Base-by-base conservation (phyloP, 1,140 invertebrate species). In the Micrasema minimum region DNA sequence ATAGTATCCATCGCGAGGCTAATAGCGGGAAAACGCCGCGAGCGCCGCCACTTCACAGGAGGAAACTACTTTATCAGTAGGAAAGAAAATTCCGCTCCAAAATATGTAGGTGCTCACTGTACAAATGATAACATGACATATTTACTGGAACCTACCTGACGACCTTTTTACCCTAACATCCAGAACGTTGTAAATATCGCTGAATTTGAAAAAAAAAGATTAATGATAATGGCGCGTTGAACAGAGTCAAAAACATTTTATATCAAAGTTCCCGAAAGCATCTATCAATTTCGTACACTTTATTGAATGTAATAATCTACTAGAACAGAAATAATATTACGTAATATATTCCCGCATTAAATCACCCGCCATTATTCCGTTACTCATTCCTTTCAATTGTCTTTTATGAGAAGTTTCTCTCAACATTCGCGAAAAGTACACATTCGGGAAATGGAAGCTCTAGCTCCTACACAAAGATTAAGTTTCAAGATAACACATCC, bases 11-110 rank as follows among this genome's bases (percentile, higher is more conserved):
- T 41, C 26, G 23, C 26, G 16, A 20, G 62, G 14, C 62, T 38
- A 66, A 50, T 48, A 46, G 45, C 35, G 62, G 62, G 48, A 66
- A 66, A 51, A n/a, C 46, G 62, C 45, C 26, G 31, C 45, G 18
- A 38, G 62, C 48, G 62, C 61, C 43, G 7, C 61, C 20, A 41
- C 41, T 22, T 14, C 22, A 46, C 38, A 9, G 31, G 20, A 66
- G 46, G 62, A 66, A 50, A 66, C 62, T 50, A 66, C 62, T 66
- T 66, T 66, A 66, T 66, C 62, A 50, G 62, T 46, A n/a, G 14
- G 10, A 46, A 66, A 16, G 43, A 26, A 50, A 31, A 66, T 51
- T 26, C 51, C 62, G 45, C 51, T 20, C 11, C 62, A 51, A 12
- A 16, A 59, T 59, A 57, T 31, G 48, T 51, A 23, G 12, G 1